Conservation (phyloP, 92 coral and sea anemone species). For the Parazoanthus darwini region DNA sequence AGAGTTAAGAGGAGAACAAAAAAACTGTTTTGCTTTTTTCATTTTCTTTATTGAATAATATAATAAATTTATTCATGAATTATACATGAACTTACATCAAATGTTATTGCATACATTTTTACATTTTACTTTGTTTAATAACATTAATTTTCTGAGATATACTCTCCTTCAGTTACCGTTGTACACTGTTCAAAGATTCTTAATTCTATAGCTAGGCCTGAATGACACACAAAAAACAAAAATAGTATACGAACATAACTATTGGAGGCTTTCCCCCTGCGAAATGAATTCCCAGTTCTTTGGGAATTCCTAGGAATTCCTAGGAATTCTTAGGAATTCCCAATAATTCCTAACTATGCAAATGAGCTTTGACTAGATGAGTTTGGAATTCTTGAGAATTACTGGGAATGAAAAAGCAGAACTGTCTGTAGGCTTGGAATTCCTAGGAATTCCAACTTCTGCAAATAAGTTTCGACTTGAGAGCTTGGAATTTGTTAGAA, state of each 20-base stretch:
- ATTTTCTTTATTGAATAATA: slow-evolving; percentile 9
- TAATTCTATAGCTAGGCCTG: slow-evolving; percentile 5
- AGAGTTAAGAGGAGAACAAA: slow-evolving; percentile 13
- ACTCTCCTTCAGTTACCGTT: not conserved
- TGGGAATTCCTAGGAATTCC: slow-evolving; percentile 14
- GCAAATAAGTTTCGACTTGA: slow-evolving; percentile 9
- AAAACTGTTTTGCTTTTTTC: slow-evolving; percentile 8
- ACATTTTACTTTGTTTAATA: not conserved
- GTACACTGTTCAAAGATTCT: not conserved
- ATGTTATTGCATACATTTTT: not conserved
- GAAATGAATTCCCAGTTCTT: slow-evolving; percentile 19
- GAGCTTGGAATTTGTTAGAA: slow-evolving; percentile 24
- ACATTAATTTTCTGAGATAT: slow-evolving; percentile 1
- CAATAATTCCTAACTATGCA: slow-evolving; percentile 17
- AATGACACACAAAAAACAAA: slow-evolving; percentile 2
- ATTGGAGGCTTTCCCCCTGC: not conserved
- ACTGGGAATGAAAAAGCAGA: slow-evolving; percentile 7
- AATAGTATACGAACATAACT: not conserved
- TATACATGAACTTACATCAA: not conserved
- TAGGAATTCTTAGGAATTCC: slow-evolving; percentile 27
- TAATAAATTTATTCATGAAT: not conserved
- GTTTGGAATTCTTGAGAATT: slow-evolving; percentile 32
- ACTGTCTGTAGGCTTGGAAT: slow-evolving; percentile 11
- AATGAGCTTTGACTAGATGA: slow-evolving; percentile 14
- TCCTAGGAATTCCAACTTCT: slow-evolving; percentile 16